Conservation (phyloP, 92 coral and sea anemone genomes). For the Paragorgia papillata region DNA sequence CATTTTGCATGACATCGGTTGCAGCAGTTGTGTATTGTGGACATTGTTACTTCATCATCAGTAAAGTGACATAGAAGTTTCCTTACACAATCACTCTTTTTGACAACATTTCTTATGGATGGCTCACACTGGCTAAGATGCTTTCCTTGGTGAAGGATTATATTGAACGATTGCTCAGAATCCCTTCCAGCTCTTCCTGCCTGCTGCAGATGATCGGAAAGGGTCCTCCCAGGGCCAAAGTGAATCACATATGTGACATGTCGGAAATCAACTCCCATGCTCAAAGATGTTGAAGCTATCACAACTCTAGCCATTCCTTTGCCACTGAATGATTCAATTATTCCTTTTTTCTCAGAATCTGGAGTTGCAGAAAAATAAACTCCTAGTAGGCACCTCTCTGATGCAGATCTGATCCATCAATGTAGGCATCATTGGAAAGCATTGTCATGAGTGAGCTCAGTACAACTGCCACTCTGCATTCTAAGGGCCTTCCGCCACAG, state of each 20-base stretch:
- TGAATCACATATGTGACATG: constrained; percentile 59
- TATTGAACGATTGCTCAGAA: constrained; percentile 31
- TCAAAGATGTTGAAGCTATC: constrained; percentile 59
- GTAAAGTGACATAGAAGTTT: constrained; percentile 47
- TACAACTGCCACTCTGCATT: too few relatives aligned
- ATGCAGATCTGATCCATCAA: too few relatives aligned
- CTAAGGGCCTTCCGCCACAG: too few relatives aligned
- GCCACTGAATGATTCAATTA: constrained; percentile 52
- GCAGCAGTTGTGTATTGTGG: constrained; percentile 50
- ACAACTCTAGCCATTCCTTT: constrained; percentile 57
- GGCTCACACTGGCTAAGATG: constrained; percentile 56
- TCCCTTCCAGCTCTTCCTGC: constrained; percentile 81
- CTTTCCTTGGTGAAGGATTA: constrained; percentile 51
- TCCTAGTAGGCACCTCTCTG: too few relatives aligned
- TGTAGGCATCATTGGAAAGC: constrained; percentile 56
- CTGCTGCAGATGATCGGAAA: constrained; percentile 65
- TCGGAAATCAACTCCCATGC: constrained; percentile 80
- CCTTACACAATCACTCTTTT: constrained; percentile 37
- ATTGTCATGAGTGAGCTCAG: constrained; percentile 45
- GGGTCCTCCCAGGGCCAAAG: constrained; percentile 67
- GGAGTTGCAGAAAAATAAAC: constrained; percentile 71
- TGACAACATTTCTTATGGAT: constrained; percentile 48
- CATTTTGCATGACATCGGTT: constrained; percentile 47
- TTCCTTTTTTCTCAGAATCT: constrained; percentile 45
- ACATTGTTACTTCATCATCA: constrained; percentile 16